Conservation (phyloP, 2,888 invertebrate genomes). For the Cetonia aurata region DNA sequence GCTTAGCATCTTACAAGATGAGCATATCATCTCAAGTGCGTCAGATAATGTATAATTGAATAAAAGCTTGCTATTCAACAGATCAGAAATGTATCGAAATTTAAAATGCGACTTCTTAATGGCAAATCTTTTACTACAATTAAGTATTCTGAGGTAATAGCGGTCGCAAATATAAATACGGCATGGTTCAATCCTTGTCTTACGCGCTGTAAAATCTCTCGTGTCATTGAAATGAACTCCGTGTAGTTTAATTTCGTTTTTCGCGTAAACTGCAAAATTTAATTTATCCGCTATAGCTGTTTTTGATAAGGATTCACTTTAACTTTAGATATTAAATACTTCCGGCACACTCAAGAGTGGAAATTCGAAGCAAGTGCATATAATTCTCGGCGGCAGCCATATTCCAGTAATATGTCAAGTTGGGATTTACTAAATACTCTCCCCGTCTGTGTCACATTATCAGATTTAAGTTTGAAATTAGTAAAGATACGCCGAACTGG, state of each 20-base stretch:
- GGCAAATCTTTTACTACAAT: too few species aligned
- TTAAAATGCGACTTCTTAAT: too few species aligned
- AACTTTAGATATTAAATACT: constrained; percentile 61
- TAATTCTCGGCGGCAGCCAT: constrained; percentile 50
- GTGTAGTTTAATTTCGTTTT: constrained; percentile 13
- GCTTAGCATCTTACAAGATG: too few species aligned
- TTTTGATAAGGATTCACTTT: constrained; percentile 61
- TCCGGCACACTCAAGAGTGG: constrained; percentile 54
- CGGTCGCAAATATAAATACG: too few species aligned
- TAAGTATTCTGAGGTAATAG: too few species aligned
- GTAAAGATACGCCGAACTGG: constrained; percentile 52
- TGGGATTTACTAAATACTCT: constrained; percentile 55
- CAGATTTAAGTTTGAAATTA: constrained; percentile 58
- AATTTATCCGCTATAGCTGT: constrained; percentile 52
- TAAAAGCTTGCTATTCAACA: too few species aligned
- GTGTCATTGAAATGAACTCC: not conserved
- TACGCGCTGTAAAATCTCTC: too few species aligned
- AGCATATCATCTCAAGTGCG: too few species aligned
- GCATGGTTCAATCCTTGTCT: too few species aligned
- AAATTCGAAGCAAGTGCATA: constrained; percentile 55
- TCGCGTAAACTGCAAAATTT: constrained; percentile 47
- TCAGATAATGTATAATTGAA: too few species aligned
- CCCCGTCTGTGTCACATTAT: constrained; percentile 55
- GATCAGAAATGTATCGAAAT: too few species aligned
- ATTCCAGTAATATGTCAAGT: constrained; percentile 54